A percentile compares a stretch with the other conserved stretches of the same genome.
Evolutionary conservation across 2,797 vertebrate genomes (phyloP).

Genomic region (Alexandromys oeconomus): DNA sequence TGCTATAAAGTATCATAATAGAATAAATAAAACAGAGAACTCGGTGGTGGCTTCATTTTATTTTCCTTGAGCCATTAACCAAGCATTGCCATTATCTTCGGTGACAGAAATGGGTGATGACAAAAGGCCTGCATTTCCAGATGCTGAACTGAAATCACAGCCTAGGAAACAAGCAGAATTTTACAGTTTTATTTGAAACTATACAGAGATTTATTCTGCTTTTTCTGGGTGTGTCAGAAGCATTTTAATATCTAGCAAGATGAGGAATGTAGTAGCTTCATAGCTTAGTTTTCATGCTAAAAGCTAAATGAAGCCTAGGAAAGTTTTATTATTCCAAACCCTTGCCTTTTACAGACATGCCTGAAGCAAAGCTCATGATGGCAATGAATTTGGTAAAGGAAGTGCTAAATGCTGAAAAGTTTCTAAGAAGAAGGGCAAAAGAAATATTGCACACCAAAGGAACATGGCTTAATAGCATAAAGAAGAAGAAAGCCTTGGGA

Average conservation of each 20-base stretch:
- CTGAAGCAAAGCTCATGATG: not conserved
- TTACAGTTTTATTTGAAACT: slow-evolving; percentile 67
- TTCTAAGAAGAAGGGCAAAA: not conserved
- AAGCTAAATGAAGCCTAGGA: slow-evolving; percentile 56
- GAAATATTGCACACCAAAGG: not conserved
- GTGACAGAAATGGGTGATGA: slow-evolving; percentile 72
- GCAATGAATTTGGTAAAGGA: not conserved
- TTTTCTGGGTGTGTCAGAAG: slow-evolving; percentile 54
- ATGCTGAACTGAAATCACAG: slow-evolving; percentile 60
- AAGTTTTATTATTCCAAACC: slow-evolving; percentile 4
- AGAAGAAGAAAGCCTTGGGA: not conserved
- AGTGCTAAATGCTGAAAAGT: not conserved
- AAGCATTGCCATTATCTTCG: slow-evolving; percentile 72
- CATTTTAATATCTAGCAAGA: slow-evolving; percentile 60
- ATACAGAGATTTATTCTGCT: slow-evolving; percentile 48
- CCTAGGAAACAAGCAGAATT: slow-evolving; percentile 60
- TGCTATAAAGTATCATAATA: slow-evolving; percentile 72
- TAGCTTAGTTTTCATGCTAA: slow-evolving; percentile 58
- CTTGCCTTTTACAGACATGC: not conserved
- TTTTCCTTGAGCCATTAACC: slow-evolving; percentile 80
- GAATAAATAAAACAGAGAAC: slow-evolving; percentile 76
- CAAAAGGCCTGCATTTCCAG: slow-evolving; percentile 72
- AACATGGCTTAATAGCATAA: rapidly evolving
- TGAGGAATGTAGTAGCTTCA: not conserved
- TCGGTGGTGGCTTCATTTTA: slow-evolving; percentile 66